Base-by-base conservation (phyloP, 2,113 vertebrate genomes). In the Caranx ignobilis region DNA sequence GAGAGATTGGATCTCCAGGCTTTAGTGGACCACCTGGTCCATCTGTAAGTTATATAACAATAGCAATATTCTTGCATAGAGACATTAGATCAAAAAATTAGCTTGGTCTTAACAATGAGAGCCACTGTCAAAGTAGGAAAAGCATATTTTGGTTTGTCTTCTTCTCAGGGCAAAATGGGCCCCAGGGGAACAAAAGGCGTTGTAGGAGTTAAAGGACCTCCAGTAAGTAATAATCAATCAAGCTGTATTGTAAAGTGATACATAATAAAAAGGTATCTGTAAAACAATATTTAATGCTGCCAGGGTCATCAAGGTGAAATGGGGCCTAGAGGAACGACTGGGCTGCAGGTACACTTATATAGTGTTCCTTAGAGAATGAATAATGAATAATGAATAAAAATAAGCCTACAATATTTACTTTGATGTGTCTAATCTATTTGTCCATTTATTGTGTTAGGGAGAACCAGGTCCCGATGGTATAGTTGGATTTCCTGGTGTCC, bases 231-330 rank as follows among this genome's bases (percentile, higher is more conserved):
- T 13, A 32, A 18, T 56, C 2, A 0, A 57, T 73, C 7, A 71
- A 73, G 3, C 31, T 31, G 6, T 2, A 35, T 50, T 31, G 3
- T 7, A 35, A 48, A 50, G 1, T 21, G 1, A 60, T 6, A 56
- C 3, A 3, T 15, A 7, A 43, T 41, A 31, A 57, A 71, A 45
- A 11, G 3, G 26, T 59, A 18, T 21, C 77, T 21, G 48, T 60
- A 2, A 63, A 66, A 61, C 0, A 13, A 43, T n/a, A 61, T 56
- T 56, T 79, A 56, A 2, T 84, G 6, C 59, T 37, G 11, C 64
- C 71, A 96, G 95, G 94, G 95, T 77, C 92, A 94, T 73, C 93
- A 88, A 52, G 95, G 94, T 3, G 78, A 83, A 9, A 16, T 55
- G 16, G 95, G 94, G 0, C 19, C 31, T 4, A 93, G 82, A 65